Percentiles rank a stretch among this genome's conserved stretches.
These are phyloP conservation scores for Maconellicoccus hirsutus DNA, from an alignment of 1,140 invertebrate species.

Conservation along the genomic window DNA sequence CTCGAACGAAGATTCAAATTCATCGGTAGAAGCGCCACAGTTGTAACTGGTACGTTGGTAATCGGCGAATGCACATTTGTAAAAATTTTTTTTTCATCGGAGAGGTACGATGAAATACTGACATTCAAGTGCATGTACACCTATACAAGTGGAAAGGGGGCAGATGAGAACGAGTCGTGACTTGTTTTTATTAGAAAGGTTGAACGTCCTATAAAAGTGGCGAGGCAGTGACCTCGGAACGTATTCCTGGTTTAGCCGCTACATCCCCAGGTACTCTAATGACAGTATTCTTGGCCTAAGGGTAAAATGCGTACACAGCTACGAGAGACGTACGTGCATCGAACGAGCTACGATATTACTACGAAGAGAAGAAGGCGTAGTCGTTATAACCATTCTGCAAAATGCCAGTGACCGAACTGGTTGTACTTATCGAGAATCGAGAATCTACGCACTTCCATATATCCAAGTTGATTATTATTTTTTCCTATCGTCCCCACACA, in stretches of 20 bases:
- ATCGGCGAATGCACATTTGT: too few species aligned
- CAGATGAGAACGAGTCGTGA: slow-evolving; percentile 9
- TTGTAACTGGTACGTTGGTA: too few species aligned
- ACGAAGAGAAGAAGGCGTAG: not conserved
- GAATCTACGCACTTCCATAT: slow-evolving; percentile 5
- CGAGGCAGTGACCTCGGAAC: slow-evolving; percentile 4
- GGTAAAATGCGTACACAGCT: slow-evolving; percentile 8
- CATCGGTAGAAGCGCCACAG: too few species aligned
- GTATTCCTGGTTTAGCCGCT: not conserved
- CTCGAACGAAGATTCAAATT: too few species aligned
- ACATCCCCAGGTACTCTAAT: slow-evolving; percentile 6
- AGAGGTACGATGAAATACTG: too few species aligned
- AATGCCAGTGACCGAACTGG: slow-evolving; percentile 7
- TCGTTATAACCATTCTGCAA: not conserved
- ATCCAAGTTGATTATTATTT: slow-evolving; percentile 4
- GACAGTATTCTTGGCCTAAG: not conserved
- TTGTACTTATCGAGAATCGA: not conserved
- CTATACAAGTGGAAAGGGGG: not conserved
- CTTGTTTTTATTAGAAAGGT: slow-evolving; percentile 15
- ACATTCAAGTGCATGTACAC: not conserved
- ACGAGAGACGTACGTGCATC: too few species aligned
- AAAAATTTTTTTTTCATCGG: too few species aligned
- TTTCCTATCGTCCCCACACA: not conserved
- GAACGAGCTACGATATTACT: too few species aligned
- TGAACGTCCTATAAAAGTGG: slow-evolving; percentile 11